Conservation (phyloP, 2,797 vertebrate species). For the Centropyge bicolor region DNA sequence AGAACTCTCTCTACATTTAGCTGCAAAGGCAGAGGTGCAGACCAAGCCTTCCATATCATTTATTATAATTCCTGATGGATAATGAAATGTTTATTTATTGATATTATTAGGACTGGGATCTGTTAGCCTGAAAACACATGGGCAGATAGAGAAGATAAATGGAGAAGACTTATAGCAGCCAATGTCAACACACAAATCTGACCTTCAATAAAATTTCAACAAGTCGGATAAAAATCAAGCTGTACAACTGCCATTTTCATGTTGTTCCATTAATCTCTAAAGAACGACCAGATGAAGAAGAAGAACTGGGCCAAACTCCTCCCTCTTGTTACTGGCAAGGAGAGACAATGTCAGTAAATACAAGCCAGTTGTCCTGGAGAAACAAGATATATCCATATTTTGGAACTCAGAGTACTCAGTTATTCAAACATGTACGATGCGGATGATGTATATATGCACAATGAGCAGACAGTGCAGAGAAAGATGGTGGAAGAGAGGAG, state of each 20-base stretch:
- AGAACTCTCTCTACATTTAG: background rate
- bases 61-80: background rate
- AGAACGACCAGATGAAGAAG: background rate
- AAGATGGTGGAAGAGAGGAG: background rate
- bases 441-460: conserved; percentile 11
- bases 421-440: conserved; percentile 8
- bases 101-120: background rate
- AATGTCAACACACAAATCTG: background rate
- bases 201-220: background rate
- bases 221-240: background rate
- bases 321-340: conserved; percentile 18
- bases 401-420: background rate
- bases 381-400: background rate
- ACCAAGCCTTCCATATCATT: background rate
- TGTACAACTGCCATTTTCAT: background rate
- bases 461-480: background rate
- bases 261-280: conserved; percentile 3
- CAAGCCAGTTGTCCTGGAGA: conserved; percentile 22
- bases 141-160: conserved; percentile 4
- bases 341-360: conserved; percentile 20
- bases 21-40: background rate
- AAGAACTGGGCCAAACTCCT: conserved; percentile 29
- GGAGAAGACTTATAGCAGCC: background rate
- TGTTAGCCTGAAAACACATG: conserved; percentile 11
- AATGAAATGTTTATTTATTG: background rate